Evolutionary conservation across 2,113 vertebrate species (phyloP), one percentile per base, ranked within the genome.

Genomic region (Gallinago undulata): DNA sequence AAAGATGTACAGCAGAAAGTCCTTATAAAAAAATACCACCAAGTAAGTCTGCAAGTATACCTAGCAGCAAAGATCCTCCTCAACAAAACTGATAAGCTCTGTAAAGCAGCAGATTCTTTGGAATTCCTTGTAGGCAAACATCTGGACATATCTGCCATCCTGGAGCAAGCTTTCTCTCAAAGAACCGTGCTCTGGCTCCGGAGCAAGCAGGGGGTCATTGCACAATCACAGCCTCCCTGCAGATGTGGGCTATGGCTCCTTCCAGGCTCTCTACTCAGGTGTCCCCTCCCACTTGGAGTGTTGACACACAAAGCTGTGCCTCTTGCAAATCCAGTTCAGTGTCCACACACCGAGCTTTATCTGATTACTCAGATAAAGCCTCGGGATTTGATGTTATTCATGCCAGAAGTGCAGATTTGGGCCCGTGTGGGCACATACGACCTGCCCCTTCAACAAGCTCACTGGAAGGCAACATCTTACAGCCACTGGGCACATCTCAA

Each of bases 271-370:
- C 91, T 13, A 50, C 16, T 5, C 76, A 50, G 87, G 59, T 28
- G 66, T 95, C 57, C 67, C 95, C 88, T 96, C 92, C 96, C 88
- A 37, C 50, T 7, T 19, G 0, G 27, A 43, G 67, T 77, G 81
- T 15, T 82, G 94, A 48, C 95, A 94, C 77, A 83, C 90, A 33
- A 21, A 93, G 94, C 90, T 91, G 73, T 53, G 81, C 82, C 93
- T 79, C 92, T 7, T 79, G 81, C 92, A 78, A 8, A 91, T 68
- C 92, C 95, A 96, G 94, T 72, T 96, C 78, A 11, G 47, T 59
- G 78, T 60, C 89, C 67, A 59, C 90, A 91, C 74, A 67, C 28
- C 39, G 19, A 64, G 69, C 59, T 80, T 53, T 47, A 22, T n/a
- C 76, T 6, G 64, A 62, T 33, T 22, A 59, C 27, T 69, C 73